phyloP scores from a whole-genome alignment of 2,113 vertebrate genomes.

The Acanthochromis polyacanthus region DNA sequence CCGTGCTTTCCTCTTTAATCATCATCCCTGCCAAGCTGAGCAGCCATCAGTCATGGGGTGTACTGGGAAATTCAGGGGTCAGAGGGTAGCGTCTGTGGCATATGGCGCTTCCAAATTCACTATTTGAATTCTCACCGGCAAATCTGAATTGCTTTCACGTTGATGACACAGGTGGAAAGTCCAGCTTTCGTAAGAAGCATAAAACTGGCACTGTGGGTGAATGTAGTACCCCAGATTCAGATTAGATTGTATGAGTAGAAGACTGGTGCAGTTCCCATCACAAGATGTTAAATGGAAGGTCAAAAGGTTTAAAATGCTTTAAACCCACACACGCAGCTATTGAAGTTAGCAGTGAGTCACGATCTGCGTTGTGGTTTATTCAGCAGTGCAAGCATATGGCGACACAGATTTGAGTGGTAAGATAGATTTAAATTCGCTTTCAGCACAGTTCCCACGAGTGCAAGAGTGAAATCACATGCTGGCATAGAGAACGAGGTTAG shows the following conservation, averaged over 20 bases:
- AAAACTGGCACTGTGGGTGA: neutral
- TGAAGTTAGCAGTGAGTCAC: conserved; percentile 15
- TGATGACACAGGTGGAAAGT: conserved; percentile 39
- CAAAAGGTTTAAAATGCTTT: neutral
- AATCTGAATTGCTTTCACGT: neutral
- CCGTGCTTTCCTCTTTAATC: conserved; percentile 69
- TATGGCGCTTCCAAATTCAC: conserved; percentile 9
- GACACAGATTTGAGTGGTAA: conserved; percentile 54
- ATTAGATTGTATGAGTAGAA: conserved; percentile 4
- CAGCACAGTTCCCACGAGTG: conserved; percentile 56
- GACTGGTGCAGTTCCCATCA: neutral
- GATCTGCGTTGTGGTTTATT: conserved; percentile 18
- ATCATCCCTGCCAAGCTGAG: conserved; percentile 65
- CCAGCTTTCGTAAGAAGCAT: neutral
- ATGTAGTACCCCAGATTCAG: neutral
- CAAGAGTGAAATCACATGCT: conserved; percentile 55
- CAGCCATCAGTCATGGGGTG: conserved; percentile 54
- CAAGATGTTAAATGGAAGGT: neutral
- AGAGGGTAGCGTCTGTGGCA: conserved; percentile 46
- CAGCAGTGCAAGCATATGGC: conserved; percentile 25
- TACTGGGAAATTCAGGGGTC: conserved; percentile 54
- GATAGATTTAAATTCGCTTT: conserved; percentile 53
- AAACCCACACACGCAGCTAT: conserved; percentile 4
- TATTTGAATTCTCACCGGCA: neutral
- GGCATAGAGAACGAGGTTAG: conserved; percentile 54